These are phyloP conservation scores for Baryphthengus martii DNA, from an alignment of 2,113 vertebrate genomes.

Conservation along the genomic window DNA sequence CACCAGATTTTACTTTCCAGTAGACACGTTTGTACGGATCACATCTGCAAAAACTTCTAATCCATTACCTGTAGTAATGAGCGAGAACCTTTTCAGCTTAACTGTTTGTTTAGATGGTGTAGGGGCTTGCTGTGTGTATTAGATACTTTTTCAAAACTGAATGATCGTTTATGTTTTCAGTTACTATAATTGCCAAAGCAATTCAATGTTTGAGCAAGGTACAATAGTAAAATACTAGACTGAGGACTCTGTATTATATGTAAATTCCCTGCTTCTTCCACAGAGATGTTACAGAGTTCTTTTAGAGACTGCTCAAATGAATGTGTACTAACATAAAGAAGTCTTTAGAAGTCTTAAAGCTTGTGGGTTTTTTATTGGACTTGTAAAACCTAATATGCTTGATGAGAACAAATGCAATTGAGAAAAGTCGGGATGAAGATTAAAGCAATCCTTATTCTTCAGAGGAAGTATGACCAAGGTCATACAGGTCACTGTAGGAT, in stretches of 20 bases:
- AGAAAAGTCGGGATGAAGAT: not conserved
- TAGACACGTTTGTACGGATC: not conserved
- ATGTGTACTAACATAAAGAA: not conserved
- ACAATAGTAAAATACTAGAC: not conserved
- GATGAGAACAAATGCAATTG: not conserved
- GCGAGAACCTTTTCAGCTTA: not conserved
- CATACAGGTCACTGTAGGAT: not conserved
- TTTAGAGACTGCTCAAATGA: not conserved
- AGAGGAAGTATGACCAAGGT: not conserved
- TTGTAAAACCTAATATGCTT: not conserved
- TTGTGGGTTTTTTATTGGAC: not conserved
- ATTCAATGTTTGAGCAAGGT: not conserved
- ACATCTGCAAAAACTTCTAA: not conserved
- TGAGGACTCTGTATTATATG: not conserved
- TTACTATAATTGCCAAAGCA: not conserved
- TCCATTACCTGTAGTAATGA: not conserved
- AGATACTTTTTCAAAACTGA: too few relatives aligned
- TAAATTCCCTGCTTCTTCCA: too few relatives aligned
- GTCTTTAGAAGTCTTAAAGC: not conserved
- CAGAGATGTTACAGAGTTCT: too few relatives aligned
- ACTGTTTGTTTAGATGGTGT: not conserved
- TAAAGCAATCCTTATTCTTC: not conserved
- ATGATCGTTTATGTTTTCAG: not conserved
- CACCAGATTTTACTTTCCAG: not conserved
- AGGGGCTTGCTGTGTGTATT: not conserved